Base-by-base conservation (phyloP, 2,888 invertebrate species). In the Drosophila buzzatii region DNA sequence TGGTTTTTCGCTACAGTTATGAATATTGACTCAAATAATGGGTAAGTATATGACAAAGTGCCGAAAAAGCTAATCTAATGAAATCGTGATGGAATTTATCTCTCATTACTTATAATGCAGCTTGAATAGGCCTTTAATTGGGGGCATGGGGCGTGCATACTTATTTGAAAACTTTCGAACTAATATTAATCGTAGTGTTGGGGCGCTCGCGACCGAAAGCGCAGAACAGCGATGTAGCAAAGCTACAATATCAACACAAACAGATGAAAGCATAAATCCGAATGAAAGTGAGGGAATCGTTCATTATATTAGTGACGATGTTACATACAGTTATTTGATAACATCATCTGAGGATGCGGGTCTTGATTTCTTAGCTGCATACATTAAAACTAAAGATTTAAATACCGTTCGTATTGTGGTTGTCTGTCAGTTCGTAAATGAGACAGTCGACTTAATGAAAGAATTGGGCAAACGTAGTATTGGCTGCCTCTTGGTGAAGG, bases 381-480 rank as follows among this genome's bases (percentile, higher is more conserved):
- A 39, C 45, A 52, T 73, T 14, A 49, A 64, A 56, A 37, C n/a
- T 23, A 64, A 59, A 27, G 68, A 76, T 41, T 68, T 76, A 3
- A 76, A 68, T 44, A 14, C 14, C 1, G 31, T 31, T 2, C 58
- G 58, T 14, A 73, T 73, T 35, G 73, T 58, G 20, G 20, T 76
- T 1, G 37, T 73, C 12, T 76, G 76, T 9, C 61, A 72, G 20
- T 27, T 68, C 0, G 14, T 64, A 0, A 16, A 45, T 0, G 68
- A 64, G 18, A 64, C 76, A 23, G 9, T 52, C 18, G 4, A 68
- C 3, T 7, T 73, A 23, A 55, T 23, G 61, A 18, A 52, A 5
- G 33, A 76, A 35, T 18, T 76, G 39, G 68, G 68, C 3, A 73
- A 59, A 39, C 76, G 73, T 12, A 47, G 76, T 51, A 53, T 76